A percentile compares a stretch with the other conserved stretches of the same genome.
Conservation (phyloP, 1,140 invertebrate genomes). For the Microvelia longipes region DNA sequence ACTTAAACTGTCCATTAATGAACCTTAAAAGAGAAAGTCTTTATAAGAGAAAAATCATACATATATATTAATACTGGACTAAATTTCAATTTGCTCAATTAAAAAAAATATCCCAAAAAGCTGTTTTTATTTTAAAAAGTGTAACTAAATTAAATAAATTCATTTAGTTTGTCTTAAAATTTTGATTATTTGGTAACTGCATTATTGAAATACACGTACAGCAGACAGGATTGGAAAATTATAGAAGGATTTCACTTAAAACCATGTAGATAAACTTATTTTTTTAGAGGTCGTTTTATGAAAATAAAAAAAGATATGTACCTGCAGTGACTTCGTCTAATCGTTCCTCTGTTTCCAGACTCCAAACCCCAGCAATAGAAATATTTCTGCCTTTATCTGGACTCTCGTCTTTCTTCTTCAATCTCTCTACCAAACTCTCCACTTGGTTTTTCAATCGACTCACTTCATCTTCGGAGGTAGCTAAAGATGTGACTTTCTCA, state of each 20-base stretch:
- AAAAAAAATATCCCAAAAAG: too few relatives aligned
- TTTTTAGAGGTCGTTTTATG: too few relatives aligned
- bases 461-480: not conserved
- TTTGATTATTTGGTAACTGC: too few relatives aligned
- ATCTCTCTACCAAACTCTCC: constrained; percentile 31
- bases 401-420: constrained; percentile 20
- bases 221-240: too few relatives aligned
- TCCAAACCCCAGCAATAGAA: not conserved
- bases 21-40: constrained; percentile 25
- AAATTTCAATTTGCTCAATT: not conserved
- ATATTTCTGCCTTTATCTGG: not conserved
- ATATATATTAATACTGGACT: constrained; percentile 6
- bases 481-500: constrained; percentile 4
- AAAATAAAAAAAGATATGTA: too few relatives aligned
- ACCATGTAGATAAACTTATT: too few relatives aligned
- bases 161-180: too few relatives aligned
- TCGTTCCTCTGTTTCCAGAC: not conserved
- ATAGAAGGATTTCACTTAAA: too few relatives aligned
- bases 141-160: too few relatives aligned
- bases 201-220: too few relatives aligned
- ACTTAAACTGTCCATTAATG: constrained; percentile 23
- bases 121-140: too few relatives aligned
- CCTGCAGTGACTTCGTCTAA: constrained; percentile 12
- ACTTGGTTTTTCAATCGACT: constrained; percentile 30
- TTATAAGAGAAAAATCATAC: too few relatives aligned